Evolutionary conservation across 2,888 invertebrate species (phyloP).

Genomic region (Tetheella fluctuosa): DNA sequence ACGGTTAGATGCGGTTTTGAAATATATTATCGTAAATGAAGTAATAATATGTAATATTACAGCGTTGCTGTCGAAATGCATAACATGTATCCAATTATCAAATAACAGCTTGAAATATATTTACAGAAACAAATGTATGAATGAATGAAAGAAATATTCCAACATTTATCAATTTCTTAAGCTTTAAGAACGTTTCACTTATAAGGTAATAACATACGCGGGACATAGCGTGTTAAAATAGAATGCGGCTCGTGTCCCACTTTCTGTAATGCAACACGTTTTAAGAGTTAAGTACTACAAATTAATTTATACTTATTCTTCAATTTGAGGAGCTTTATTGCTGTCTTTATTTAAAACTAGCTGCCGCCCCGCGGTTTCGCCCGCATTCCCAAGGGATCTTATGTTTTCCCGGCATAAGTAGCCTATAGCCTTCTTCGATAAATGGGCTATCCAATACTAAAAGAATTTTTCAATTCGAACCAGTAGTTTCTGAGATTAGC

Average conservation of each 20-base stretch:
- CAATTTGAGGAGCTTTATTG: neutral
- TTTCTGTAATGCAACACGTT: slow-evolving; percentile 1
- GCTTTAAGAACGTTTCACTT: neutral
- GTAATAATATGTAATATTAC: neutral
- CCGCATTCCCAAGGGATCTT: too few species aligned
- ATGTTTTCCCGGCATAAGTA: too few species aligned
- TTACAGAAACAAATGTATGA: neutral
- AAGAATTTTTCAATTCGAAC: too few species aligned
- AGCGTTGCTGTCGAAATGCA: too few species aligned
- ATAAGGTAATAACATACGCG: neutral
- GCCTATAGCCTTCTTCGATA: too few species aligned
- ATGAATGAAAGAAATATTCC: neutral
- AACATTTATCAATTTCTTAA: neutral
- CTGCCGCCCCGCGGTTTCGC: too few species aligned
- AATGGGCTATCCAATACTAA: too few species aligned
- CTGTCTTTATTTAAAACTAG: neutral
- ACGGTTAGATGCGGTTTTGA: neutral
- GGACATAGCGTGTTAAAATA: neutral
- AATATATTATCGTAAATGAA: neutral
- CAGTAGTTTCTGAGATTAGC: too few species aligned
- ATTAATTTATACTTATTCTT: neutral
- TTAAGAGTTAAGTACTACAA: slow-evolving; percentile 1
- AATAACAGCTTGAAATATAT: neutral
- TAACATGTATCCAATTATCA: too few species aligned
- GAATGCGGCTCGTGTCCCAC: slow-evolving; percentile 3